Evolutionary conservation across 2,113 vertebrate species (phyloP).

Genomic region (Melanotaenia duboulayi): DNA sequence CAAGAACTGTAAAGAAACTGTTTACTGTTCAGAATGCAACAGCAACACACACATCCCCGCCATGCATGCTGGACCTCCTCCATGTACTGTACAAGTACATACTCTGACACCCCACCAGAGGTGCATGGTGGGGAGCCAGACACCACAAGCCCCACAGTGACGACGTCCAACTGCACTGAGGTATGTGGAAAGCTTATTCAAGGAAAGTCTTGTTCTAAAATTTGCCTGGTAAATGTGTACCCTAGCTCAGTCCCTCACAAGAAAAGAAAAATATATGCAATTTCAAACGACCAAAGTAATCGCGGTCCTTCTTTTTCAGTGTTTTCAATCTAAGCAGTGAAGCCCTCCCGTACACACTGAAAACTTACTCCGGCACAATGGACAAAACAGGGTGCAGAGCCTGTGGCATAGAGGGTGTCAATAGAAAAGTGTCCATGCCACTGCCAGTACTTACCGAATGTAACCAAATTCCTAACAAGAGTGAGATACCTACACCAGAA

Average conservation of each 20-base stretch:
- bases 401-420: no score
- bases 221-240: not conserved
- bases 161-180: not conserved
- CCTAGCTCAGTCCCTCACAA: not conserved
- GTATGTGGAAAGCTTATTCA: not conserved
- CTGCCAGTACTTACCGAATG: no score
- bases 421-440: no score
- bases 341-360: not conserved
- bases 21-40: slow-evolving; percentile 12
- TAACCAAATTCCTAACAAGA: no score
- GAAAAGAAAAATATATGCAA: not conserved
- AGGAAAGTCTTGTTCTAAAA: not conserved
- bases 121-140: not conserved
- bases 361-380: not conserved
- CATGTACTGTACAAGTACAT: slow-evolving; percentile 3
- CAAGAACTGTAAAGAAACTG: slow-evolving; percentile 5
- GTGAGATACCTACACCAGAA: no score
- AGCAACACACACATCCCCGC: not conserved
- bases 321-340: no score
- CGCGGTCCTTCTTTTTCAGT: not conserved
- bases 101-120: not conserved
- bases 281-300: not conserved
- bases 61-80: slow-evolving; percentile 10
- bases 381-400: not conserved
- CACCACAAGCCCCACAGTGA: not conserved